A percentile compares a stretch with the other conserved stretches of the same genome.
Evolutionary conservation across 2,888 invertebrate genomes (phyloP).

Genomic region (Hyposoter didymator): DNA sequence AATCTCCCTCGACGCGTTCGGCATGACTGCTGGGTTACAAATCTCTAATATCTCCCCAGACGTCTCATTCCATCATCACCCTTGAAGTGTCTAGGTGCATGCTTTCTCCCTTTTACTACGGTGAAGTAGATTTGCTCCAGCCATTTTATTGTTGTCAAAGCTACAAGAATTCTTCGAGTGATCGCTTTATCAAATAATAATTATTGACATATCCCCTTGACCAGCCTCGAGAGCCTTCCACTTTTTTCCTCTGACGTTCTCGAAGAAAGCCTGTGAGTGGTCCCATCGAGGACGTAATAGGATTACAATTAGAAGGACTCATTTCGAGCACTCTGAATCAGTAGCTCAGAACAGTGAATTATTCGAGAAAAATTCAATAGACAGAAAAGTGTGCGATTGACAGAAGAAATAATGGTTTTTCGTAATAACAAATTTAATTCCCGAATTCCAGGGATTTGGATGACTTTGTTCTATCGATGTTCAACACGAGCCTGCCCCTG

Average conservation of each 20-base stretch:
- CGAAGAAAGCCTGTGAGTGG: background rate
- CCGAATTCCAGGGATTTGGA: no score
- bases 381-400: background rate
- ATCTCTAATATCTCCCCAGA: background rate
- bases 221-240: conserved; percentile 30
- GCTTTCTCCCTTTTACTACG: background rate
- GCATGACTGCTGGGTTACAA: conserved; percentile 17
- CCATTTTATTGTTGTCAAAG: background rate
- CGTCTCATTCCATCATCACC: background rate
- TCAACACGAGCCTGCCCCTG: no score
- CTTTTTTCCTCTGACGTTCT: background rate
- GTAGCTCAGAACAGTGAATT: conserved; percentile 1
- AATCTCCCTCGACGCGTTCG: conserved; percentile 25
- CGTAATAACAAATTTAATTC: background rate
- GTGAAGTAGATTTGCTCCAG: background rate
- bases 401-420: background rate
- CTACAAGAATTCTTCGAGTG: conserved; percentile 3
- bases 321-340: conserved; percentile 32
- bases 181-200: conserved; percentile 67
- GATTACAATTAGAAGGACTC: conserved; percentile 73
- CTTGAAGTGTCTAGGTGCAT: background rate
- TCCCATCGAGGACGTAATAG: conserved; percentile 64
- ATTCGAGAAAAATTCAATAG: background rate
- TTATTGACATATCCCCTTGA: conserved; percentile 72
- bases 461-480: no score